Evolutionary conservation across 2,113 vertebrate species (phyloP).

Genomic region (Aspiorhynchus laticeps): DNA sequence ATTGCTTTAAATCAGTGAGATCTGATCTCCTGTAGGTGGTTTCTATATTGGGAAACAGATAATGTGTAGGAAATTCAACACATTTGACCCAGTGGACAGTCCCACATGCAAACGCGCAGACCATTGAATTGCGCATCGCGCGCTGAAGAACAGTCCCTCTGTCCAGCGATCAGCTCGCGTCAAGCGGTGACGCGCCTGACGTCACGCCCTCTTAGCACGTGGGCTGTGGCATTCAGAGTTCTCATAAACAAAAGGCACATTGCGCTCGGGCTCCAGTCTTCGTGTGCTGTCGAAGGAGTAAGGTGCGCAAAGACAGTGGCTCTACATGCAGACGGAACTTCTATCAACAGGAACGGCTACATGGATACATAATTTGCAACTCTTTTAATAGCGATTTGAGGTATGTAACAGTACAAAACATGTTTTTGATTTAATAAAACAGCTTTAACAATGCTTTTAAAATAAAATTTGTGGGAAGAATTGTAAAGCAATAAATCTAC

Average conservation of each 20-base stretch:
- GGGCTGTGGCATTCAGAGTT: conserved; percentile 54
- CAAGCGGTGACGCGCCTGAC: conserved; percentile 58
- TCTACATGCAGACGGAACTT: background rate
- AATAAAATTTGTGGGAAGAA: background rate
- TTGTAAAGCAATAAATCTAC: background rate
- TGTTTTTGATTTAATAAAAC: background rate
- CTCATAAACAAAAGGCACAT: conserved; percentile 79
- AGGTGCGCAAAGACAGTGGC: background rate
- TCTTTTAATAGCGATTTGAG: background rate
- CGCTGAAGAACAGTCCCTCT: conserved; percentile 32
- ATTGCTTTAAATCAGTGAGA: conserved; percentile 1
- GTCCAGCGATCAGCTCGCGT: conserved; percentile 56
- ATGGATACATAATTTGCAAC: conserved; percentile 24
- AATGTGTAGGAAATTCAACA: conserved; percentile 30
- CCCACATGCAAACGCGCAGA: background rate
- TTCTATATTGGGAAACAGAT: conserved; percentile 12
- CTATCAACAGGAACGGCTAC: background rate
- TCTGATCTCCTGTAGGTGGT: background rate
- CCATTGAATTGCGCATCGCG: background rate
- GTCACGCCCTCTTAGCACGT: conserved; percentile 60
- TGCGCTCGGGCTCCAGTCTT: conserved; percentile 62
- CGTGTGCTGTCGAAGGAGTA: conserved; percentile 16
- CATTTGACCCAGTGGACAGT: conserved; percentile 15
- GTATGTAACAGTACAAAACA: background rate
- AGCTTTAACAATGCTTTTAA: background rate